Percentiles rank a stretch among this genome's conserved stretches.
Conservation (phyloP, 2,797 vertebrate genomes). For the Acanthopagrus latus region DNA sequence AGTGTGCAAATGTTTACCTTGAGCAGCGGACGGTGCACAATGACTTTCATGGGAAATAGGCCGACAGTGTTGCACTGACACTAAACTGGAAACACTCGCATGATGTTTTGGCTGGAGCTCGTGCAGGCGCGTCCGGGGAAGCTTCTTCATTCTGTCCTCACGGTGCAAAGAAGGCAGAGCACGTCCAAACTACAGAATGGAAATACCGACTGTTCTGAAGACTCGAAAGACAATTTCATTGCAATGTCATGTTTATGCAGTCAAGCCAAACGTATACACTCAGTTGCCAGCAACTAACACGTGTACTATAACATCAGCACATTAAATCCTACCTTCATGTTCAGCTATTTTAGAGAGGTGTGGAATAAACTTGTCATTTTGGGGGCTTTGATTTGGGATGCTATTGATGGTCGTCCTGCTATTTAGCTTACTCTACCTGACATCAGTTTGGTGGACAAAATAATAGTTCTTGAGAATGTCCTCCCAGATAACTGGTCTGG, state of each 20-base stretch:
- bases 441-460: background rate
- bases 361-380: background rate
- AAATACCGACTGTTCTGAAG: background rate
- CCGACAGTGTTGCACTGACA: constrained; percentile 50
- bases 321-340: background rate
- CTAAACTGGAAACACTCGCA: constrained; percentile 33
- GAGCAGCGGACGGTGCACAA: constrained; percentile 61
- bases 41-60: constrained; percentile 64
- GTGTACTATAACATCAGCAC: background rate
- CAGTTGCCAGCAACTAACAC: background rate
- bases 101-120: constrained; percentile 30
- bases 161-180: constrained; percentile 2
- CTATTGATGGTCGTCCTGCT: too few relatives aligned
- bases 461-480: background rate
- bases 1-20: constrained; percentile 72
- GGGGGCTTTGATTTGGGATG: background rate
- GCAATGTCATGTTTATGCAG: background rate
- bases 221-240: constrained; percentile 13
- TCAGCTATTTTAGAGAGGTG: background rate
- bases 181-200: constrained; percentile 3
- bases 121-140: constrained; percentile 13
- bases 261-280: background rate
- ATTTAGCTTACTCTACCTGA: background rate
- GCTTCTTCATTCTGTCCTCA: background rate
- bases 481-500: background rate